These are phyloP conservation scores for Luperina nickerlii DNA, from an alignment of 2,888 invertebrate genomes.

Conservation along the genomic window DNA sequence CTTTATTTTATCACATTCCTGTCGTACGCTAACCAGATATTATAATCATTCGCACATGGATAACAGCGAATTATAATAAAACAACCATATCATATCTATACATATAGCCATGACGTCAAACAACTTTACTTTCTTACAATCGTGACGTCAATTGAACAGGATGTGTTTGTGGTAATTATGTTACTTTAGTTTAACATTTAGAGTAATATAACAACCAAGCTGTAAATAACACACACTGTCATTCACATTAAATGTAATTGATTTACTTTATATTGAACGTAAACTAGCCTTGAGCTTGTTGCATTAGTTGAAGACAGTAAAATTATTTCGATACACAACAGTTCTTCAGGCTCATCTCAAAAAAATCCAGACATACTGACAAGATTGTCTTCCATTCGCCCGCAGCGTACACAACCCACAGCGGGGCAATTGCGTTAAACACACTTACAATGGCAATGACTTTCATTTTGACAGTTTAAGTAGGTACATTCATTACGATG, in stretches of 20 bases:
- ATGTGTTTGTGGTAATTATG: conserved; percentile 17
- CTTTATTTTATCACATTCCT: background rate
- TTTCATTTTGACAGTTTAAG: background rate
- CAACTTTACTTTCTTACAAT: conserved; percentile 2
- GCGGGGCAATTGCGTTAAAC: background rate
- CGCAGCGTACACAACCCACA: background rate
- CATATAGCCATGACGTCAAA: conserved; percentile 28
- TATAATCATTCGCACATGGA: conserved; percentile 16
- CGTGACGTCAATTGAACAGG: conserved; percentile 25
- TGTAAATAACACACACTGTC: background rate
- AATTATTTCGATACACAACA: background rate
- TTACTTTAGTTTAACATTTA: background rate
- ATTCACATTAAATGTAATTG: background rate
- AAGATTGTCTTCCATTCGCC: background rate
- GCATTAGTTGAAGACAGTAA: background rate
- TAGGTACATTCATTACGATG: background rate
- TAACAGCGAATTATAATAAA: conserved; percentile 9
- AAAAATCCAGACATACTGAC: background rate
- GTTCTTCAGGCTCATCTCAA: background rate
- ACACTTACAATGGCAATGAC: no score
- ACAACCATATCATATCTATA: conserved; percentile 8
- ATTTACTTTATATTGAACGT: background rate
- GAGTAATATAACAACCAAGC: no score
- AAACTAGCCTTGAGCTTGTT: background rate
- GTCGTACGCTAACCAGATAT: background rate